Base-by-base conservation (phyloP, 1,140 invertebrate species). In the Hylyphantes graminicola region DNA sequence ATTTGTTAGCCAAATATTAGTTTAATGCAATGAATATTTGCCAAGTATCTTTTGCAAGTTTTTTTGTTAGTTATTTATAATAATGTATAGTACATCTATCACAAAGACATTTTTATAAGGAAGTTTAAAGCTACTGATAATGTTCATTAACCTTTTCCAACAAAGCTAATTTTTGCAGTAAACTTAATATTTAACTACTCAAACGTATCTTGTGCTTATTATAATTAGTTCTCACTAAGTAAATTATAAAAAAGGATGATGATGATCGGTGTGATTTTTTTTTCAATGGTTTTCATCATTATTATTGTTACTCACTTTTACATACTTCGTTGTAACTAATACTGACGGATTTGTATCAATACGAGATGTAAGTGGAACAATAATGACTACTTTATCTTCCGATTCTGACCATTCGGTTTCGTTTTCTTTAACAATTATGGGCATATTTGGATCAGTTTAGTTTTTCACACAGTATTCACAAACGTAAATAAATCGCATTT, bases 361-460 rank as follows among this genome's bases (percentile, higher is more conserved):
- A 5, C 80, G 57, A 64, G 70, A 64, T 48, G 12, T 13, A 15
- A 82, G 35, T 7, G 68, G 72, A 63, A 82, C 50, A 48, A 55
- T 65, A 15, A 82, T 48, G 17, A 50, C 64, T 7, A 75, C 65
- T 82, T 74, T 82, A 17, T 75, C 8, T 65, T 64, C n/a, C 17
- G 68, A 70, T 82, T 82, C 80, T 51, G 55, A 50, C 80, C 80
- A 82, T 54, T 74, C 17, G 6, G 65, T 13, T n/a, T 82, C 68
- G n/a, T 74, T 74, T 35, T 21, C 11, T 9, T 13, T 5, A n/a
- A 82, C 74, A n/a, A 82, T 74, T 6, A 82, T 10, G 21, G 80
- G 80, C 80, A 82, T 82, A 48, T 63, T 81, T 50, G 8, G 11
- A 10, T 3, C 19, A 10, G 19, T 70, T 19, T 35, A 59, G n/a